Evolutionary conservation across 2,113 vertebrate genomes (phyloP).

Genomic region (Ailurus styani): DNA sequence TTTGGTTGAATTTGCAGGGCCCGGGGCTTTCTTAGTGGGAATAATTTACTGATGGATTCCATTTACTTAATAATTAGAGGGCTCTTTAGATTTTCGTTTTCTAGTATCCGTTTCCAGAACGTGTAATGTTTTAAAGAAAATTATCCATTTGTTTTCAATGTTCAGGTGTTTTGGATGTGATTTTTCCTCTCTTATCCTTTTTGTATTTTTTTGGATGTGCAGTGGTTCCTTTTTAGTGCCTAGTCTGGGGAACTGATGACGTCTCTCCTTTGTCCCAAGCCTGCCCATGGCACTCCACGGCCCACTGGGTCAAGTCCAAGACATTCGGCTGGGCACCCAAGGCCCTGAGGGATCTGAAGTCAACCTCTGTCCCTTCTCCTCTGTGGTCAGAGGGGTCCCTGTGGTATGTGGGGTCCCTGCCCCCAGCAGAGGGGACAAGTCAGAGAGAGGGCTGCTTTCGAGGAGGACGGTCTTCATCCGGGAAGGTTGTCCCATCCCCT

Average conservation of each 20-base stretch:
- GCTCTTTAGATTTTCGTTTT: background rate
- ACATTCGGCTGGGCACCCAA: background rate
- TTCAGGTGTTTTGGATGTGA: background rate
- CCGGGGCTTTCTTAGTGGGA: background rate
- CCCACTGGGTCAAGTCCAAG: background rate
- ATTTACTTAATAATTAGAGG: background rate
- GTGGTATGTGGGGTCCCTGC: too few relatives aligned
- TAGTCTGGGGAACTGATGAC: fast-evolving
- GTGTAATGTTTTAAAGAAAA: background rate
- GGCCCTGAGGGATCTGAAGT: background rate
- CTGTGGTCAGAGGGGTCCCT: too few relatives aligned
- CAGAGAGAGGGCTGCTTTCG: background rate
- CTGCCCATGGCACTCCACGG: background rate
- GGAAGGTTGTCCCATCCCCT: background rate
- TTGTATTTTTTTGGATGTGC: background rate
- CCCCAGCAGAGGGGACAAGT: fast-evolving
- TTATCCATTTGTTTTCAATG: background rate
- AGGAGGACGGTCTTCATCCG: background rate
- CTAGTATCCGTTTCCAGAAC: background rate
- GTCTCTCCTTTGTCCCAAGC: background rate
- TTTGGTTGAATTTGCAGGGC: background rate
- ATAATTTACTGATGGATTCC: background rate
- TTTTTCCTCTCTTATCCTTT: background rate
- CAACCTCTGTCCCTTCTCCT: too few relatives aligned
- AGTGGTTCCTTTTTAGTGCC: background rate